These are phyloP conservation scores for Drosophila emarginata DNA, from an alignment of 2,888 invertebrate genomes.

Conservation along the genomic window DNA sequence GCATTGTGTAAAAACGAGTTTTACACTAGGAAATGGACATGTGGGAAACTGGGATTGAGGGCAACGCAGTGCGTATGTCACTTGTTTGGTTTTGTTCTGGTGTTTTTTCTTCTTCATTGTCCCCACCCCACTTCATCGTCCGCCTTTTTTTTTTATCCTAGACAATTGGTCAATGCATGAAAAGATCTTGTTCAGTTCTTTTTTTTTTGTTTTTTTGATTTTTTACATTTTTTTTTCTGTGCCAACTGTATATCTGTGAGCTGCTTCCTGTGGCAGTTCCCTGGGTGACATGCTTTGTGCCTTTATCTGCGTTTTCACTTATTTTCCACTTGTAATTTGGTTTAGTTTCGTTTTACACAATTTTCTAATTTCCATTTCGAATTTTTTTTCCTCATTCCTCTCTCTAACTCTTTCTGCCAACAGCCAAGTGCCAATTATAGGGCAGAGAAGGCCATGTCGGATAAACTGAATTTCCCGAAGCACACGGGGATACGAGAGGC, in stretches of 20 bases:
- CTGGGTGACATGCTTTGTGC: slow-evolving; percentile 67
- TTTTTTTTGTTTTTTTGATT: slow-evolving; percentile 28
- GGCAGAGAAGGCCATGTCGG: slow-evolving; percentile 86
- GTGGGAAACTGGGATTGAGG: slow-evolving; percentile 23
- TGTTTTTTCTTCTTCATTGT: too few relatives aligned
- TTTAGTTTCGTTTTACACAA: slow-evolving; percentile 71
- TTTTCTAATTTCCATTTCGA: slow-evolving; percentile 50
- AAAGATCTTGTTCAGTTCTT: slow-evolving; percentile 33
- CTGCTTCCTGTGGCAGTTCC: slow-evolving; percentile 61
- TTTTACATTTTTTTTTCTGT: slow-evolving; percentile 32
- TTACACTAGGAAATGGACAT: slow-evolving; percentile 34
- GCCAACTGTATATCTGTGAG: slow-evolving; percentile 20
- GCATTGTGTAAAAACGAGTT: slow-evolving; percentile 55
- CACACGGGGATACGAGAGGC: slow-evolving; percentile 92
- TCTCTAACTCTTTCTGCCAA: slow-evolving; percentile 29
- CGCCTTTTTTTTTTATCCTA: slow-evolving; percentile 32
- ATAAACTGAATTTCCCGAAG: slow-evolving; percentile 87
- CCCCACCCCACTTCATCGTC: too few relatives aligned
- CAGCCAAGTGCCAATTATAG: slow-evolving; percentile 89
- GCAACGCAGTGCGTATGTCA: slow-evolving; percentile 72
- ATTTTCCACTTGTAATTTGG: slow-evolving; percentile 65
- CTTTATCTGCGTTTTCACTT: slow-evolving; percentile 38
- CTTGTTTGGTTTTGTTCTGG: slow-evolving; percentile 56
- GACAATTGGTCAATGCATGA: slow-evolving; percentile 74
- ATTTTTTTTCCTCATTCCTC: slow-evolving; percentile 23